Conservation (phyloP, 2,888 invertebrate genomes). For the Linhomoeus sp. region DNA sequence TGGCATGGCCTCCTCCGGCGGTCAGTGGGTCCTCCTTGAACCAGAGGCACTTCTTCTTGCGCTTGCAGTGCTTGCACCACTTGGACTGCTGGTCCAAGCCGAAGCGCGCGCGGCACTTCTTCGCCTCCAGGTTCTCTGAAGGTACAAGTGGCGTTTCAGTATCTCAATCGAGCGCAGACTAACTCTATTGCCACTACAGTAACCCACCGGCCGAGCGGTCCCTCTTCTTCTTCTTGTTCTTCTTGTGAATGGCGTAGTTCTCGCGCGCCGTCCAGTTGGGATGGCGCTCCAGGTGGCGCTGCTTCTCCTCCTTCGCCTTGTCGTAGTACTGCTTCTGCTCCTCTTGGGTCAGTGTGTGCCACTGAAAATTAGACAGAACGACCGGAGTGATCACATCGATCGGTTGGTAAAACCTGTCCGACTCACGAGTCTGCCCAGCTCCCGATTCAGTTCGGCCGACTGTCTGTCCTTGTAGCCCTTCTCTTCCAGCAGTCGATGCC, state of each 20-base stretch:
- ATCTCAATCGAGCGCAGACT: too few relatives aligned
- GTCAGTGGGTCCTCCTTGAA: slow-evolving; percentile 23
- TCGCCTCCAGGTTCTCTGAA: slow-evolving; percentile 61
- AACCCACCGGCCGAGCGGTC: too few relatives aligned
- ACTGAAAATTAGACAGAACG: too few relatives aligned
- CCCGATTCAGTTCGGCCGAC: slow-evolving; percentile 97
- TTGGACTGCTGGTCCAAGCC: slow-evolving; percentile 94
- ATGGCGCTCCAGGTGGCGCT: slow-evolving; percentile 97
- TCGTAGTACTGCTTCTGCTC: slow-evolving; percentile 99
- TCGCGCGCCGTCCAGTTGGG: slow-evolving; percentile 99
- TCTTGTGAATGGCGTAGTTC: slow-evolving; percentile 99
- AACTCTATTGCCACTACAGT: too few relatives aligned
- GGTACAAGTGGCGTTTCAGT: too few relatives aligned
- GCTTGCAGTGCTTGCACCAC: slow-evolving; percentile 96
- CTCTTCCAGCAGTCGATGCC: slow-evolving; percentile 93
- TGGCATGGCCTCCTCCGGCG: background rate
- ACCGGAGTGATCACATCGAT: too few relatives aligned
- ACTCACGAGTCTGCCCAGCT: slow-evolving; percentile 88
- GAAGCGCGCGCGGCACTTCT: slow-evolving; percentile 95
- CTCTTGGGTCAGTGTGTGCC: slow-evolving; percentile 98
- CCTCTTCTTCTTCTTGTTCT: slow-evolving; percentile 56
- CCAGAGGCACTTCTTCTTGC: slow-evolving; percentile 36
- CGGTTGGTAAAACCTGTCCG: background rate
- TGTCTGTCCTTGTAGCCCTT: slow-evolving; percentile 72
- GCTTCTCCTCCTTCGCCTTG: slow-evolving; percentile 97